Conservation (phyloP, 2,113 vertebrate genomes). For the Hoplias malabaricus region DNA sequence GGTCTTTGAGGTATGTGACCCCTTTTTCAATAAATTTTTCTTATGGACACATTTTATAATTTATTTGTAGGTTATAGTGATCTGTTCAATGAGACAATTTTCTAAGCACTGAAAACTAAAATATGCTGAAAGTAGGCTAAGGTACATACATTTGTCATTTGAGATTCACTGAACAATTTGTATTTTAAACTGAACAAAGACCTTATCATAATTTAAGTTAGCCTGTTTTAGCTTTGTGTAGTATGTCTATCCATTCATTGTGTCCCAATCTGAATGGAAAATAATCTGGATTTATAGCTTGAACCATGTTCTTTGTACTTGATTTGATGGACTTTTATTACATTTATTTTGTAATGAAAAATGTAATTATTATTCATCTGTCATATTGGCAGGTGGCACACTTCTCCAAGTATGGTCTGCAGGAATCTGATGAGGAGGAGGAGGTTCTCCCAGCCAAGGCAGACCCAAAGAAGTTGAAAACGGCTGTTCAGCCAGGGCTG, state of each 20-base stretch:
- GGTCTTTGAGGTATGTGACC: slow-evolving; percentile 87
- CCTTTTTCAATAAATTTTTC: neutral
- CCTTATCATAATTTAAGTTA: no score
- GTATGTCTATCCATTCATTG: no score
- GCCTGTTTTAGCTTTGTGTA: neutral
- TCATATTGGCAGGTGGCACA: slow-evolving; percentile 81
- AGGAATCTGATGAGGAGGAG: slow-evolving; percentile 93
- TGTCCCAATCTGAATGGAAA: no score
- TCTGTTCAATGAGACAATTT: neutral
- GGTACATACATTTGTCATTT: no score
- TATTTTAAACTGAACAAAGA: no score
- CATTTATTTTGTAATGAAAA: no score
- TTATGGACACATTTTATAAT: neutral
- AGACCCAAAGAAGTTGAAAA: slow-evolving; percentile 91
- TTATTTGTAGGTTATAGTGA: neutral
- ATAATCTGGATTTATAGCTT: no score
- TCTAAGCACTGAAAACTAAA: neutral
- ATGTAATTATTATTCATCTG: neutral
- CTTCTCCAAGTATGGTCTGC: slow-evolving; percentile 95
- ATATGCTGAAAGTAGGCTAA: no score
- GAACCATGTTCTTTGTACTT: no score
- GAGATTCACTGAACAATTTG: no score
- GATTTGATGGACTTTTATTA: no score
- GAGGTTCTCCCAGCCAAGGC: slow-evolving; percentile 77
- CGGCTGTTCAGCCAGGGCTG: slow-evolving; percentile 42